Conservation (phyloP, 2,888 invertebrate genomes). For the Pachydiplax longipennis region DNA sequence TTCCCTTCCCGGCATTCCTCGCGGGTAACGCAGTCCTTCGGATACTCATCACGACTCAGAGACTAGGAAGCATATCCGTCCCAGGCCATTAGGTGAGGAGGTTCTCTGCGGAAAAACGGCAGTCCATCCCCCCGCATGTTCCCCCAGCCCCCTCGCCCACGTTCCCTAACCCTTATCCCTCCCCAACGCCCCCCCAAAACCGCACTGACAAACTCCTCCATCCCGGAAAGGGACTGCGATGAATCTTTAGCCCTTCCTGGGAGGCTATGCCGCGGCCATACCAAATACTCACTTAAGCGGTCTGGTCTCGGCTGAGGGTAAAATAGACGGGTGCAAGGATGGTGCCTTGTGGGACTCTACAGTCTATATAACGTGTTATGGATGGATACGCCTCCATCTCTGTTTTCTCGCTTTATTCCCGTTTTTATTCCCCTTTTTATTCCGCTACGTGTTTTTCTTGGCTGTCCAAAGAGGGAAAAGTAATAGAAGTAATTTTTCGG, state of each 20-base stretch:
- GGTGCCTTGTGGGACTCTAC: not conserved
- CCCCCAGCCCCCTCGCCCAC: not conserved
- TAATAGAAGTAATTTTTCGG: not conserved
- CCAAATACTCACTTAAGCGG: not conserved
- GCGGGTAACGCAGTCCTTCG: not conserved
- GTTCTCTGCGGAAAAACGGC: not conserved
- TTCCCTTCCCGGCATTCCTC: not conserved
- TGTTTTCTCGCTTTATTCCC: not conserved
- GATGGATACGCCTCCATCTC: not conserved
- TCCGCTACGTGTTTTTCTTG: not conserved
- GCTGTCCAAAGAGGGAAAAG: not conserved
- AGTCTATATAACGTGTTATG: not conserved
- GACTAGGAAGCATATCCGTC: not conserved
- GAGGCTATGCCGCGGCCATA: not conserved
- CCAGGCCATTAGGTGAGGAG: not conserved
- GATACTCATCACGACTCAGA: not conserved
- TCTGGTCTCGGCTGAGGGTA: not conserved
- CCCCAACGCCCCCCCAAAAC: not conserved
- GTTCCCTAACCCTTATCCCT: not conserved
- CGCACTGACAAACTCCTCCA: not conserved
- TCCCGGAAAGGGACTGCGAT: not conserved
- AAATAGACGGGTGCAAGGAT: not conserved
- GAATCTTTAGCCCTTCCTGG: not conserved
- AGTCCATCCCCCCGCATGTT: not conserved
- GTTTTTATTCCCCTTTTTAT: not conserved